Percentiles rank a stretch among this genome's conserved stretches.
These are phyloP conservation scores for Rousettus madagascariensis DNA, from an alignment of 2,797 vertebrate genomes.

Conservation along the genomic window DNA sequence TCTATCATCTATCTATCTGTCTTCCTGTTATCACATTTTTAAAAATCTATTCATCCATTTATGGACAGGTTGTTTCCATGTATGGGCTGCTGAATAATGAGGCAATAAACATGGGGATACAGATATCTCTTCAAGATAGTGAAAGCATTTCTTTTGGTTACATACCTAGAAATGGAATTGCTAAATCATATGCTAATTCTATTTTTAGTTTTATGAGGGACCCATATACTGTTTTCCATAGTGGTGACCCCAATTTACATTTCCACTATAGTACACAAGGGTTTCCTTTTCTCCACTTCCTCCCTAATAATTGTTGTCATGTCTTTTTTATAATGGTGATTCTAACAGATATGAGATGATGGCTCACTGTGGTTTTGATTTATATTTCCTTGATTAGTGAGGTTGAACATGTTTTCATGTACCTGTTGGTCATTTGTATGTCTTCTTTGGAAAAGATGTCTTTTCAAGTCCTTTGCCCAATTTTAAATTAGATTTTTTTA, in stretches of 20 bases:
- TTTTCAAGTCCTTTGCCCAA: not conserved
- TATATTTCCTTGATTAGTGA: not conserved
- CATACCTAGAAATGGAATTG: not conserved
- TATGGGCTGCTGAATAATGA: not conserved
- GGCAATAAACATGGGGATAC: not conserved
- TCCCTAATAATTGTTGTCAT: not conserved
- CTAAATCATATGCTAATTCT: not conserved
- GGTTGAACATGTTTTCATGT: not conserved
- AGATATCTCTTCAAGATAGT: not conserved
- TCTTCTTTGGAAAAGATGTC: not conserved
- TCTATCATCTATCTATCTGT: no score
- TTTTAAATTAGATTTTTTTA: not conserved
- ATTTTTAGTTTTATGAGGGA: not conserved
- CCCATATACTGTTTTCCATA: not conserved
- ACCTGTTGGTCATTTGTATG: not conserved
- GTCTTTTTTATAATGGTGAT: not conserved
- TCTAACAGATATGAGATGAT: not conserved
- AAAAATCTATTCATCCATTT: not conserved
- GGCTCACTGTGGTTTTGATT: not conserved
- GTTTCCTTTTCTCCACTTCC: not conserved
- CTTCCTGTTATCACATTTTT: no score
- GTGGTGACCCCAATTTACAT: not conserved
- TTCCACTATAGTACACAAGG: not conserved
- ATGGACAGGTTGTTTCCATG: not conserved
- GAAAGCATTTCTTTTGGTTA: not conserved